These are phyloP conservation scores for Eustalomyia histrio DNA, from an alignment of 2,888 invertebrate genomes.

Conservation along the genomic window DNA sequence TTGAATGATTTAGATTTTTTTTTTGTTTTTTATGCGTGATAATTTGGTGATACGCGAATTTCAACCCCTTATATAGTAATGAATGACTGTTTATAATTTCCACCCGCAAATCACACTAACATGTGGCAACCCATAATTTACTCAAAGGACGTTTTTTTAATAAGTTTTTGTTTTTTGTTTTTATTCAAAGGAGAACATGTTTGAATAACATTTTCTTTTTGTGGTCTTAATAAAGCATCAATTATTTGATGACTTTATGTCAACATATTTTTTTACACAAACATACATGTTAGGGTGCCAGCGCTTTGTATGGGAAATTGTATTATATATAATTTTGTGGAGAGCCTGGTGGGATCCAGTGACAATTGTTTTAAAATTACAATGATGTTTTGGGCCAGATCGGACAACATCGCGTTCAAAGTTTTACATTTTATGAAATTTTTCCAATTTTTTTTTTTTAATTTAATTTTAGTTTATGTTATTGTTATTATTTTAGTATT, in stretches of 20 bases:
- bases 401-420: too few relatives aligned
- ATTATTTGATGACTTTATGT: neutral
- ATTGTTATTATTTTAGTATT: too few relatives aligned
- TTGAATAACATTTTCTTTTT: neutral
- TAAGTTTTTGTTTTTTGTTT: conserved; percentile 18
- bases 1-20: conserved; percentile 19
- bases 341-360: too few relatives aligned
- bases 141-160: conserved; percentile 49
- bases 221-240: neutral
- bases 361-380: too few relatives aligned
- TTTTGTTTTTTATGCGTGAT: conserved; percentile 68
- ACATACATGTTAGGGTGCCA: too few relatives aligned
- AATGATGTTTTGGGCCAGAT: too few relatives aligned
- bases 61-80: conserved; percentile 53
- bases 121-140: conserved; percentile 72
- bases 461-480: too few relatives aligned
- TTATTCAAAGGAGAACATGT: neutral
- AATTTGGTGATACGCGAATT: conserved; percentile 67
- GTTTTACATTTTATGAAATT: too few relatives aligned
- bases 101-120: conserved; percentile 69
- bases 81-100: conserved; percentile 45
- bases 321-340: too few relatives aligned
- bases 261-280: neutral
- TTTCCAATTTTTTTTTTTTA: too few relatives aligned
- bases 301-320: too few relatives aligned